A percentile compares a stretch with the other conserved stretches of the same genome.
These are phyloP conservation scores for Leucosticte australis DNA, from an alignment of 2,113 vertebrate genomes.

Conservation along the genomic window DNA sequence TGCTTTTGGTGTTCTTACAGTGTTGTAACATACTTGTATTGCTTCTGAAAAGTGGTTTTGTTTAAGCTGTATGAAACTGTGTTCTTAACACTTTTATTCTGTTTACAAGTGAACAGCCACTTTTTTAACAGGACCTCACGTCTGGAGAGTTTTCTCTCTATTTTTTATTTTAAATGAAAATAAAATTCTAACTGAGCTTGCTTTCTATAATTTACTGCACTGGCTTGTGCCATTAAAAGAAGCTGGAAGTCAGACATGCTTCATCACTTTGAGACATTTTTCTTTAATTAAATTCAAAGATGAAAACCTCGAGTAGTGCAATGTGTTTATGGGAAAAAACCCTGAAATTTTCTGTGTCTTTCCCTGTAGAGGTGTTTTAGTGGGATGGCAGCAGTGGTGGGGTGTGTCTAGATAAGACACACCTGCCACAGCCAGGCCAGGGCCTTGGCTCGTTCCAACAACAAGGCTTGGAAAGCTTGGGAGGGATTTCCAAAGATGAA, in stretches of 20 bases:
- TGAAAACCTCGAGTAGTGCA: constrained; percentile 10
- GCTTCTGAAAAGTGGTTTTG: constrained; percentile 43
- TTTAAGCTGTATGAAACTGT: constrained; percentile 57
- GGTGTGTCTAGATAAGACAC: neutral
- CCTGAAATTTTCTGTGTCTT: fast-evolving
- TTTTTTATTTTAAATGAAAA: constrained; percentile 26
- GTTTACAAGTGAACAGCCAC: constrained; percentile 70
- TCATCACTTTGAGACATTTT: constrained; percentile 49
- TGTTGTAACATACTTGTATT: constrained; percentile 52
- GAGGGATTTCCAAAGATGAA: neutral
- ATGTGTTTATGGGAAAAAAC: neutral
- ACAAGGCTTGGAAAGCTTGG: neutral
- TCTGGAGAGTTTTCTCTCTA: constrained; percentile 25
- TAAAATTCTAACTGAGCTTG: constrained; percentile 49
- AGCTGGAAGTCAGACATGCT: constrained; percentile 47
- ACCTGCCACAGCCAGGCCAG: too few species aligned
- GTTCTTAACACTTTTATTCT: constrained; percentile 66
- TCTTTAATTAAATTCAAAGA: constrained; percentile 55
- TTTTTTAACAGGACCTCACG: constrained; percentile 67
- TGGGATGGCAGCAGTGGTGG: neutral
- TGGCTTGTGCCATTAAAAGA: constrained; percentile 26
- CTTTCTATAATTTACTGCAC: constrained; percentile 48
- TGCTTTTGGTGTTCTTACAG: constrained; percentile 25
- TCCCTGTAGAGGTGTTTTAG: neutral
- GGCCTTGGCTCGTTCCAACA: neutral